These are phyloP conservation scores for Cricetomys ansorgei DNA, from an alignment of 2,113 vertebrate genomes.

Conservation along the genomic window DNA sequence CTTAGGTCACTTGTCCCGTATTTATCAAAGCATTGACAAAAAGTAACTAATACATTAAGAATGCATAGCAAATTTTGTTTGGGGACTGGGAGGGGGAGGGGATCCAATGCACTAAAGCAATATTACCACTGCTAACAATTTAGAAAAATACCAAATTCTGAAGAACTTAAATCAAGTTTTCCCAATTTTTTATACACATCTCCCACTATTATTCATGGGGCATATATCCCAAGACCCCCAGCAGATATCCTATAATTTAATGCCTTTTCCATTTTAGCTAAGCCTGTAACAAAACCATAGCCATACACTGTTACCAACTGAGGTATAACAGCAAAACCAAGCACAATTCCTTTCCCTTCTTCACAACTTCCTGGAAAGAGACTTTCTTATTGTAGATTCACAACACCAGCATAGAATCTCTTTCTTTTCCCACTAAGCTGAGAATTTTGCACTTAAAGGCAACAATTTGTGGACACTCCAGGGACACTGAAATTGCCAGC, in stretches of 20 bases:
- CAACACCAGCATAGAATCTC: neutral
- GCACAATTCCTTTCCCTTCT: neutral
- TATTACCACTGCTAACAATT: neutral
- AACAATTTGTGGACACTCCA: neutral
- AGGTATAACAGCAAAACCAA: neutral
- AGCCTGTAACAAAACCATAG: neutral
- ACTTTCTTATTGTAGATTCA: neutral
- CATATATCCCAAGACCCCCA: neutral
- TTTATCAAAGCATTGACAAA: neutral
- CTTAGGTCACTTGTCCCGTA: too few relatives aligned
- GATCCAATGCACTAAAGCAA: neutral
- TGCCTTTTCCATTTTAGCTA: neutral
- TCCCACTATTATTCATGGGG: neutral
- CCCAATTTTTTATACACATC: neutral
- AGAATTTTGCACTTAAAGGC: neutral
- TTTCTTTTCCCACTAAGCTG: neutral
- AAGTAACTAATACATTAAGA: neutral
- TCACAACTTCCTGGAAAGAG: neutral
- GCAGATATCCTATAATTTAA: neutral
- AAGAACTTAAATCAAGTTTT: constrained; percentile 37
- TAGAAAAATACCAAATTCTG: constrained; percentile 9
- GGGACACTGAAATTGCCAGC: neutral
- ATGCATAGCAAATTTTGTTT: neutral
- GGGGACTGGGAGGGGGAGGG: too few relatives aligned
- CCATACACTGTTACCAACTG: neutral